Evolutionary conservation across 2,113 vertebrate species (phyloP), one percentile per base, ranked within the genome.

Genomic region (Pampusana beccarii): DNA sequence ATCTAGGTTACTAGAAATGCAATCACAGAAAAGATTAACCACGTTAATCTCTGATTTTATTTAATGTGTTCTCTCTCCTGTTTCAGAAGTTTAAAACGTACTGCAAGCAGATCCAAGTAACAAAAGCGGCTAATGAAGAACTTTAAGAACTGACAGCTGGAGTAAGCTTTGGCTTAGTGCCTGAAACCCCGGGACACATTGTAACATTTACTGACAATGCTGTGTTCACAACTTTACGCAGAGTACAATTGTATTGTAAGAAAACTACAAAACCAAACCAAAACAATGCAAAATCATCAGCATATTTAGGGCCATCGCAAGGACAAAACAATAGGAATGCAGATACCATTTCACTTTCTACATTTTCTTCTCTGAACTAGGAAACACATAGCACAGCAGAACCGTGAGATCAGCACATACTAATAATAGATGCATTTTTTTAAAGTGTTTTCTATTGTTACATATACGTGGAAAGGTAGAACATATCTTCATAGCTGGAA

Each of bases 1-100:
- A 96, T 91, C 64, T 90, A 46, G 88, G 82, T 93, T 94, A 97
- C 96, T 97, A 97, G 91, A 94, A 69, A 84, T 46, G 92, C 92
- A 96, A 77, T 97, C 93, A 94, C 58, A 96, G 82, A 92, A 98
- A 98, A 97, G 51, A 97, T 97, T 98, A 98, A 98, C 97, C 86
- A 81, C 69, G 94, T 97, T 87, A 91, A 91, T 67, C 86, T 92
- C 93, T 92, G 91, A 73, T 92, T 96, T 93, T 77, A 83, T 89
- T 89, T 80, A 73, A 90, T 90, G 38, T 40, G 93, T 70, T 94
- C 61, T 24, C 72, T 64, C 62, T 72, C 66, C 77, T 54, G 17
- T 44, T 77, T 87, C 73, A 61, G 88, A 73, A 60, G 77, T 54
- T 93, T 69, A 29, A 88, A 86, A 74, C 10, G 82, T 44, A 62